These are phyloP conservation scores for Bombus turneri DNA, from an alignment of 1,140 invertebrate genomes.

Conservation along the genomic window DNA sequence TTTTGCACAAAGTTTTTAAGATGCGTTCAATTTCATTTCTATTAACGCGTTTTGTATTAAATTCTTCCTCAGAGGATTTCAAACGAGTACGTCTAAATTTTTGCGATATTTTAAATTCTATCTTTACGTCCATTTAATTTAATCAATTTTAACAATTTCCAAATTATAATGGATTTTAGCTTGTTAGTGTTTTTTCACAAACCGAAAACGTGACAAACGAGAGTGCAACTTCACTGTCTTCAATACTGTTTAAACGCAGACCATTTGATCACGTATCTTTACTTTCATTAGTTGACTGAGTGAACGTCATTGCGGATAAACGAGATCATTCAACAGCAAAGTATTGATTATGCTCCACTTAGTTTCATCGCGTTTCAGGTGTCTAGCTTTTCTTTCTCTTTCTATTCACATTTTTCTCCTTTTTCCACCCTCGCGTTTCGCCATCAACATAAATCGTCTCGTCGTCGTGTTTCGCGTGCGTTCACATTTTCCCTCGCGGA, in stretches of 20 bases:
- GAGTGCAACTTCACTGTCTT: background rate
- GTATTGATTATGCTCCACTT: constrained; percentile 46
- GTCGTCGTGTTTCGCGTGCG: background rate
- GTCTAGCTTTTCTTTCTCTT: background rate
- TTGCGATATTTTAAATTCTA: no score
- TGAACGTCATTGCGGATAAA: constrained; percentile 35
- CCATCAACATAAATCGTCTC: background rate
- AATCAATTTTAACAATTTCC: no score
- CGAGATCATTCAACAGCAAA: constrained; percentile 25
- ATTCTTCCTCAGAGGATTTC: no score
- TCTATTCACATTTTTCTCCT: background rate
- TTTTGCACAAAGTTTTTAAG: background rate
- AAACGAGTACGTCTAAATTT: no score
- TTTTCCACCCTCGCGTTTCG: background rate
- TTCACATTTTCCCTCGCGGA: background rate
- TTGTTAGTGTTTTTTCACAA: no score
- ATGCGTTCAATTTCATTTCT: no score
- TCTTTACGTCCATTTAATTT: no score
- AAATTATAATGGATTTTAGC: no score
- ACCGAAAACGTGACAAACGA: background rate
- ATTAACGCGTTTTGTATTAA: no score
- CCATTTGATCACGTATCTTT: background rate
- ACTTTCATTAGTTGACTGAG: constrained; percentile 3
- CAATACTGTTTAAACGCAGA: background rate
- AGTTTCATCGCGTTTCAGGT: constrained; percentile 32